A percentile compares a stretch with the other conserved stretches of the same genome.
Conservation (phyloP, 2,113 vertebrate genomes). For the Grammomys dolichurus region DNA sequence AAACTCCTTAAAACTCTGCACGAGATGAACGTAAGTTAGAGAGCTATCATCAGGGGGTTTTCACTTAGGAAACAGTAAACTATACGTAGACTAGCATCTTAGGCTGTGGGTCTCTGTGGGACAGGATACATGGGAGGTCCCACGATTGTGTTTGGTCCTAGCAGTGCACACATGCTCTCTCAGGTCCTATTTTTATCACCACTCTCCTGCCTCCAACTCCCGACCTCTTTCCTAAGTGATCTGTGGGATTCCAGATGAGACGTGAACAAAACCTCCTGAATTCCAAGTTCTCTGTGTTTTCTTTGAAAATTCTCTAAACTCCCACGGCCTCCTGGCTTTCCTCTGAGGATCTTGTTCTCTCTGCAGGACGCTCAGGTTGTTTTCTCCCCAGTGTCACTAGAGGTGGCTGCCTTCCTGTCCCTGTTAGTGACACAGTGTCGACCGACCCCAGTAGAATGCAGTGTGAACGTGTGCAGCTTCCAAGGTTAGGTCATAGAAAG, state of each 20-base stretch:
- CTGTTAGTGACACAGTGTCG: neutral
- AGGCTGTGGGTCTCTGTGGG: neutral
- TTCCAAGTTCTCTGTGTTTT: neutral
- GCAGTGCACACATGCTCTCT: neutral
- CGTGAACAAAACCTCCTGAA: neutral
- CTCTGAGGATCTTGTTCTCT: neutral
- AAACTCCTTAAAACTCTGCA: slow-evolving; percentile 13
- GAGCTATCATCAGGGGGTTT: neutral
- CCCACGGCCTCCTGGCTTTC: neutral
- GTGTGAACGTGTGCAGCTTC: neutral
- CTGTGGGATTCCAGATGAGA: slow-evolving; percentile 8
- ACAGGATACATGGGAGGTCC: neutral
- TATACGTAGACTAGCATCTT: too few relatives aligned
- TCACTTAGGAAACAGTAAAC: neutral
- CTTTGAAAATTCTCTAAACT: neutral
- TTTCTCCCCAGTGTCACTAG: neutral
- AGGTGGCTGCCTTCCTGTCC: neutral
- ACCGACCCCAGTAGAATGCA: neutral
- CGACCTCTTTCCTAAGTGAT: neutral
- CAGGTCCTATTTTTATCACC: neutral
- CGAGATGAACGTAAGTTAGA: neutral
- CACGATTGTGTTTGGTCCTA: neutral
- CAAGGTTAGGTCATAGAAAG: neutral
- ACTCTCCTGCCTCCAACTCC: too few relatives aligned
- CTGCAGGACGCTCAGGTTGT: neutral